Conservation (phyloP, 2,797 vertebrate genomes). For the Huso huso region DNA sequence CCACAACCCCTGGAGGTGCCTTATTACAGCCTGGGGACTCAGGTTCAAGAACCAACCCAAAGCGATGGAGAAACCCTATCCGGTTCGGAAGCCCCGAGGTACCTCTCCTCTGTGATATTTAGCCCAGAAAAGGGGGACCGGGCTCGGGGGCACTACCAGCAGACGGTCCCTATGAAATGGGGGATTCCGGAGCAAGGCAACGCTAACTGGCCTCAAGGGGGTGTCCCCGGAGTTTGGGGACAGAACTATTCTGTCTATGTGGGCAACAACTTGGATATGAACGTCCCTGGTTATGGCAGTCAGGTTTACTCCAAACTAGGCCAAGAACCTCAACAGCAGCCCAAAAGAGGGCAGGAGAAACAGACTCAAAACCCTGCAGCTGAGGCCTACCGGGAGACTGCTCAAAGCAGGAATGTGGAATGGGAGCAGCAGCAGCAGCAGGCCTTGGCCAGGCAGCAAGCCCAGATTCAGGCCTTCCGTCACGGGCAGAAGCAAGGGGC, state of each 20-base stretch:
- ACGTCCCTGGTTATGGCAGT: conserved; percentile 15
- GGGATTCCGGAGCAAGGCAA: conserved; percentile 61
- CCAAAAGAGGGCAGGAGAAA: conserved; percentile 66
- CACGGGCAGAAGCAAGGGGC: conserved; percentile 55
- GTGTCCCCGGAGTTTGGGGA: conserved; percentile 60
- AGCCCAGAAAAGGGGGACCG: conserved; percentile 67
- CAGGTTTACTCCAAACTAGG: conserved; percentile 13
- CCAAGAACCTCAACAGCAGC: conserved; percentile 46
- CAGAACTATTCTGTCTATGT: conserved; percentile 67
- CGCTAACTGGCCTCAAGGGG: conserved; percentile 63
- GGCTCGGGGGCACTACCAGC: conserved; percentile 65
- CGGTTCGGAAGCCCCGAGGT: neutral
- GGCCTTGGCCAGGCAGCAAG: conserved; percentile 46
- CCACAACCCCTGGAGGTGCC: conserved; percentile 53
- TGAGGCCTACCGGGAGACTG: conserved; percentile 51
- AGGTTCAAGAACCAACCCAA: conserved; percentile 43
- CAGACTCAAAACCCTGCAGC: conserved; percentile 35
- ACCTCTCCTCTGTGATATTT: conserved; percentile 57
- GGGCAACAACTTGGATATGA: conserved; percentile 47
- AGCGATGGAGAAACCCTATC: conserved; percentile 21
- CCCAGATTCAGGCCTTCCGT: conserved; percentile 53
- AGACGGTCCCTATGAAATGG: conserved; percentile 76
- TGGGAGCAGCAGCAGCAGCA: conserved; percentile 57
- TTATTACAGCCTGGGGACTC: conserved; percentile 67
- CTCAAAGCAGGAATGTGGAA: conserved; percentile 41